Evolutionary conservation across 2,113 vertebrate species (phyloP).

Genomic region (Chlamydotis undulata): DNA sequence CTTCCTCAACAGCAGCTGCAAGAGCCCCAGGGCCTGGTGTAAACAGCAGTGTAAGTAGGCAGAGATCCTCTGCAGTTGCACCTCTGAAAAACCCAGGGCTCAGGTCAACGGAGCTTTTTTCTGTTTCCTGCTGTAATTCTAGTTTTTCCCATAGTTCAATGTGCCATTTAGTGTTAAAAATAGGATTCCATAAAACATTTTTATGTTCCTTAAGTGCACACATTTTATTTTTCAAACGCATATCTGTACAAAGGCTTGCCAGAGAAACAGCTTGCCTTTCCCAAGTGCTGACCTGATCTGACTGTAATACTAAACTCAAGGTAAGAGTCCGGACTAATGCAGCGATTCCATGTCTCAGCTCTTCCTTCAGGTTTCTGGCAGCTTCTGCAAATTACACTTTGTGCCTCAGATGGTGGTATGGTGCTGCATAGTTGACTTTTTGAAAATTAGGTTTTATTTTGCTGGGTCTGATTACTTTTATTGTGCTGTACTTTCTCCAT

Average conservation of each 20-base stretch:
- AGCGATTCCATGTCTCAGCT: not conserved
- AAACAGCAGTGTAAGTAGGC: not conserved
- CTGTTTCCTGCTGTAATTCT: not conserved
- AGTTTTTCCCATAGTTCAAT: not conserved
- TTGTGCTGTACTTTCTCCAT: not conserved
- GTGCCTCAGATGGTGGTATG: not conserved
- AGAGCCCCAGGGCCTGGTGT: not conserved
- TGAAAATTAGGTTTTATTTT: not conserved
- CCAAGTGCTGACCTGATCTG: not conserved
- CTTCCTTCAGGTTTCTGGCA: not conserved
- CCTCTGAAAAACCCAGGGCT: not conserved
- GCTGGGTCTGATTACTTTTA: not conserved
- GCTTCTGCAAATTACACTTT: not conserved
- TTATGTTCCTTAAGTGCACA: not conserved
- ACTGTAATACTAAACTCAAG: constrained; percentile 4
- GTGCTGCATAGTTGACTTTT: not conserved
- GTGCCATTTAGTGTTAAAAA: constrained; percentile 10
- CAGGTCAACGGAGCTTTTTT: not conserved
- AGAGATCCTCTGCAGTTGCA: not conserved
- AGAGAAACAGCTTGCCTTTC: not conserved
- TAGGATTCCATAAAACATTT: not conserved
- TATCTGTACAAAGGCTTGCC: not conserved
- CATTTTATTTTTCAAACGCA: not conserved
- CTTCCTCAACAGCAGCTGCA: not conserved
- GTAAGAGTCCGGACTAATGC: not conserved